phyloP scores from a whole-genome alignment of 2,888 invertebrate genomes.

The Drosophila stalkeri region DNA sequence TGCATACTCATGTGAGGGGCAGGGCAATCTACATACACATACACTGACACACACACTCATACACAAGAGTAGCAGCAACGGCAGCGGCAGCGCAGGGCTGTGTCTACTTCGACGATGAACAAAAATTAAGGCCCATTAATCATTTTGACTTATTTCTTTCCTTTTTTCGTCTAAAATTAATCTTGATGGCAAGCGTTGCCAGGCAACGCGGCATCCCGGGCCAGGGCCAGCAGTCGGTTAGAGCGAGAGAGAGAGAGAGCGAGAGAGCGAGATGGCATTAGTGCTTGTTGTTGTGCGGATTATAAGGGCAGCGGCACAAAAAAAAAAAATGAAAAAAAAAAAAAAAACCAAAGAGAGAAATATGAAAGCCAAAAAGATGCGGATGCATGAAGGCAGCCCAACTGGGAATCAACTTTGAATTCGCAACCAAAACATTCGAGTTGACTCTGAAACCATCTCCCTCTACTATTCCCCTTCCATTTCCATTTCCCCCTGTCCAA shows the following conservation, averaged over 20 bases:
- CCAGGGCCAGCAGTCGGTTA: conserved; percentile 26
- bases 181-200: conserved; percentile 81
- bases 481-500: background rate
- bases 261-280: conserved; percentile 35
- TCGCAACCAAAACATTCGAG: conserved; percentile 46
- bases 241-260: conserved; percentile 31
- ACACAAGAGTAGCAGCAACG: background rate
- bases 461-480: background rate
- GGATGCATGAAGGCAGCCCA: conserved; percentile 41
- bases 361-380: conserved; percentile 60
- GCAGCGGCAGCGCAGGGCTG: conserved; percentile 32
- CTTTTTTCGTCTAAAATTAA: conserved; percentile 83
- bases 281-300: conserved; percentile 57
- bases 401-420: conserved; percentile 51
- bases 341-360: conserved; percentile 33
- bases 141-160: conserved; percentile 84
- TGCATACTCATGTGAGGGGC: conserved; percentile 16
- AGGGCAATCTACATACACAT: conserved; percentile 26
- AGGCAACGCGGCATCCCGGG: conserved; percentile 61
- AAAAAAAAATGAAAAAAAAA: conserved; percentile 20
- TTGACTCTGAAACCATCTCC: conserved; percentile 5
- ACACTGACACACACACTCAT: conserved; percentile 16
- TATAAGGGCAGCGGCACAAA: conserved; percentile 69
- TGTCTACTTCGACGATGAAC: conserved; percentile 63
- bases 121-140: conserved; percentile 83